Evolutionary conservation across 2,797 vertebrate genomes (phyloP).

Genomic region (Myotis myotis): DNA sequence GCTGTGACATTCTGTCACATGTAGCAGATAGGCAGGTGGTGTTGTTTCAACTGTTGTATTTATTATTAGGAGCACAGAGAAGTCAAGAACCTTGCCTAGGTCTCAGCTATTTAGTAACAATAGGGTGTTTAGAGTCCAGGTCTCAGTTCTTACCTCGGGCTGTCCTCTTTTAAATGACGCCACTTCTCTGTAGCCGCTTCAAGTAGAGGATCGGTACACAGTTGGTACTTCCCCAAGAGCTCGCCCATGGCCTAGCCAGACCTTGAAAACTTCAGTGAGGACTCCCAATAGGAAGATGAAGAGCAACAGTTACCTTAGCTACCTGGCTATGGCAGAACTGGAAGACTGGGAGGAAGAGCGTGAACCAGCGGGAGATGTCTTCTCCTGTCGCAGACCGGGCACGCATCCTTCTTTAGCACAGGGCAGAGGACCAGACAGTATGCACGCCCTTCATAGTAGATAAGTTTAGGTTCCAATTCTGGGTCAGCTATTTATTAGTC

Average conservation of each 20-base stretch:
- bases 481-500: background rate
- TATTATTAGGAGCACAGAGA: conserved; percentile 16
- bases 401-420: background rate
- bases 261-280: background rate
- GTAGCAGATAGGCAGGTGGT: background rate
- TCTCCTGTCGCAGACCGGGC: background rate
- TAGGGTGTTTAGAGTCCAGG: background rate
- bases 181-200: background rate
- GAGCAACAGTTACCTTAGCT: background rate
- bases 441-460: background rate
- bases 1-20: background rate
- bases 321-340: background rate
- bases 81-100: background rate
- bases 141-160: background rate
- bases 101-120: background rate
- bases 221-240: background rate
- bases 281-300: background rate
- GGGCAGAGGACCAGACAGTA: background rate
- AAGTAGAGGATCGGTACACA: background rate
- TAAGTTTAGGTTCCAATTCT: background rate
- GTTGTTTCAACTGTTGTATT: background rate
- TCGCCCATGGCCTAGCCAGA: background rate
- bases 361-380: background rate
- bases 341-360: background rate
- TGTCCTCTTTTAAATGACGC: background rate